A percentile compares a stretch with the other conserved stretches of the same genome.
These are phyloP conservation scores for Notothenia rossii DNA, from an alignment of 2,113 vertebrate genomes.

Conservation along the genomic window DNA sequence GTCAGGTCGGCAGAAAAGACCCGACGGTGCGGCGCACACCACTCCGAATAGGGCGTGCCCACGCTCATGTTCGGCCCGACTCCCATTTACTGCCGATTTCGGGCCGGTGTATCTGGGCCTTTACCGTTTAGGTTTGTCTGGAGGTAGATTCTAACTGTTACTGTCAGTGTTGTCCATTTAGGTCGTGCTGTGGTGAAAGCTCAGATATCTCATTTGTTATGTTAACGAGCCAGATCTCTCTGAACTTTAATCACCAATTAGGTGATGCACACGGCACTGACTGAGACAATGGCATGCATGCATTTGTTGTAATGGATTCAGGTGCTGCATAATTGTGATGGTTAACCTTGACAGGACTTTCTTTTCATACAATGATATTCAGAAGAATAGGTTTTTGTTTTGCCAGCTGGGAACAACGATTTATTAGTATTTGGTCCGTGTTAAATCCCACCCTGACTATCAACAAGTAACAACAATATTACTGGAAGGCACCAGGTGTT, in stretches of 20 bases:
- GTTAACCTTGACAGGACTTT: background rate
- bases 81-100: too few species aligned
- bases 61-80: too few species aligned
- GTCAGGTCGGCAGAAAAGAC: too few species aligned
- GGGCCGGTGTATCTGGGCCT: too few species aligned
- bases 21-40: too few species aligned
- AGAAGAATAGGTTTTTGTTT: background rate
- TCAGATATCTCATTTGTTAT: constrained; percentile 45
- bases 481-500: constrained; percentile 24
- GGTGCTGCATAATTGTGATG: background rate
- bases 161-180: constrained; percentile 14
- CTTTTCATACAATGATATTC: background rate
- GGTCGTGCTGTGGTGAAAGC: constrained; percentile 15
- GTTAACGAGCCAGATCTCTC: constrained; percentile 54
- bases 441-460: constrained; percentile 5
- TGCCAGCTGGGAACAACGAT: background rate
- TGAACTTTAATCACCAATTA: constrained; percentile 51
- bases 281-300: constrained; percentile 7
- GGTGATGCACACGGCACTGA: constrained; percentile 49
- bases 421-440: background rate
- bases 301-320: constrained; percentile 9
- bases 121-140: background rate
- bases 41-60: too few species aligned
- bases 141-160: constrained; percentile 6
- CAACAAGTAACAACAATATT: background rate